A percentile compares a stretch with the other conserved stretches of the same genome.
Evolutionary conservation across 2,888 invertebrate species (phyloP).

Genomic region (Nomada goodeniana): DNA sequence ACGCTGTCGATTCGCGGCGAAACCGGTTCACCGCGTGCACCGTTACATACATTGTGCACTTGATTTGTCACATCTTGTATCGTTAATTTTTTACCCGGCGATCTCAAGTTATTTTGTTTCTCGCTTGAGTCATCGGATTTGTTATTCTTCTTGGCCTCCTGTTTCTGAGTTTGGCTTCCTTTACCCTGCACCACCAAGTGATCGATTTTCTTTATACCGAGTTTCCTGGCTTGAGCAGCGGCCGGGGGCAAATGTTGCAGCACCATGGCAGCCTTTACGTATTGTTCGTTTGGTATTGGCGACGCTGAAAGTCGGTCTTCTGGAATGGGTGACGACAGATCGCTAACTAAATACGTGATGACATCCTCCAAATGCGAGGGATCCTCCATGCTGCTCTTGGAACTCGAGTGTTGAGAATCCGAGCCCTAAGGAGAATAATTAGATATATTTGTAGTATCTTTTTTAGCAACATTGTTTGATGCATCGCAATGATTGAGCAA

Average conservation of each 20-base stretch:
- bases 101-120: not conserved
- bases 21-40: not conserved
- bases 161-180: conserved; percentile 29
- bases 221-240: conserved; percentile 76
- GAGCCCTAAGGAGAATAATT: conserved; percentile 35
- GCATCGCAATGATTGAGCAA: not conserved
- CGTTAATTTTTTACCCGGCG: conserved; percentile 30
- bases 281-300: conserved; percentile 78
- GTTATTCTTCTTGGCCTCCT: conserved; percentile 29
- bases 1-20: conserved; percentile 5
- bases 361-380: conserved; percentile 90
- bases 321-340: conserved; percentile 83
- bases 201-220: conserved; percentile 76
- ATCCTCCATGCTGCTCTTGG: conserved; percentile 88
- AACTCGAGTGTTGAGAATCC: conserved; percentile 71
- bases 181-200: conserved; percentile 63
- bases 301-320: conserved; percentile 73
- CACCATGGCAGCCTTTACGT: conserved; percentile 79
- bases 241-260: conserved; percentile 81
- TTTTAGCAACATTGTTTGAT: not conserved
- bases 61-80: conserved; percentile 11
- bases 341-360: conserved; percentile 89
- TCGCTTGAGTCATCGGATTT: not conserved
- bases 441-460: not conserved
- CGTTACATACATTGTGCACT: not conserved